Percentiles rank a stretch among this genome's conserved stretches.
phyloP scores from a whole-genome alignment of 2,797 vertebrate species.

The Kryptopterus vitreolus region DNA sequence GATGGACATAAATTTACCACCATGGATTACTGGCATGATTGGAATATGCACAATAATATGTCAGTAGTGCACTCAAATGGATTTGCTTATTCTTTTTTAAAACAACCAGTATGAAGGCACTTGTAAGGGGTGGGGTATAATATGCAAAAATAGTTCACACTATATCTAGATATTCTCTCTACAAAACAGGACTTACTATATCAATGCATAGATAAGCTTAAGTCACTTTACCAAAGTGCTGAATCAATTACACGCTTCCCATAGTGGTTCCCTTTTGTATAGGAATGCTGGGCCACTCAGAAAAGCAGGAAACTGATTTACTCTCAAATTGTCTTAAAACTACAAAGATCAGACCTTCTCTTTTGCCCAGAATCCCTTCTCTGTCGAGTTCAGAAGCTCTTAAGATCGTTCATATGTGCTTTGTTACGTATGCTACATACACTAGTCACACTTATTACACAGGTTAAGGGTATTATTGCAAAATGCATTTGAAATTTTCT shows the following conservation, averaged over 20 bases:
- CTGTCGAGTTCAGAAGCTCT: constrained; percentile 70
- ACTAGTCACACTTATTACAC: constrained; percentile 68
- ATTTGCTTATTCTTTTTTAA: constrained; percentile 64
- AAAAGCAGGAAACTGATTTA: constrained; percentile 65
- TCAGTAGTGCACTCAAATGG: constrained; percentile 73
- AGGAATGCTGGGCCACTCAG: constrained; percentile 54
- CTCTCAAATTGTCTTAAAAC: constrained; percentile 70
- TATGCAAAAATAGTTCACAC: constrained; percentile 33
- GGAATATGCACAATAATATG: constrained; percentile 70
- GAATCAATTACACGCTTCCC: constrained; percentile 57
- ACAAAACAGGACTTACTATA: constrained; percentile 36
- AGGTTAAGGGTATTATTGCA: constrained; percentile 74
- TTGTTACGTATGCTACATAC: constrained; percentile 65
- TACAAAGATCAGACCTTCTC: constrained; percentile 70
- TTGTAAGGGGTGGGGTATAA: constrained; percentile 38
- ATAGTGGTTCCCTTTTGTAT: constrained; percentile 58
- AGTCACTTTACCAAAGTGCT: constrained; percentile 63
- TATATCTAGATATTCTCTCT: constrained; percentile 46
- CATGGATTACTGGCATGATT: constrained; percentile 70
- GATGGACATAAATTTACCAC: constrained; percentile 61
- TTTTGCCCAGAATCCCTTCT: constrained; percentile 66
- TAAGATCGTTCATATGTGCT: constrained; percentile 75
- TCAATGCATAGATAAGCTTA: constrained; percentile 57
- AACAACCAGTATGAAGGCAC: constrained; percentile 63
- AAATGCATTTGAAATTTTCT: constrained; percentile 67